These are phyloP conservation scores for Choristoneura fumiferana DNA, from an alignment of 1,140 invertebrate genomes.

Conservation along the genomic window DNA sequence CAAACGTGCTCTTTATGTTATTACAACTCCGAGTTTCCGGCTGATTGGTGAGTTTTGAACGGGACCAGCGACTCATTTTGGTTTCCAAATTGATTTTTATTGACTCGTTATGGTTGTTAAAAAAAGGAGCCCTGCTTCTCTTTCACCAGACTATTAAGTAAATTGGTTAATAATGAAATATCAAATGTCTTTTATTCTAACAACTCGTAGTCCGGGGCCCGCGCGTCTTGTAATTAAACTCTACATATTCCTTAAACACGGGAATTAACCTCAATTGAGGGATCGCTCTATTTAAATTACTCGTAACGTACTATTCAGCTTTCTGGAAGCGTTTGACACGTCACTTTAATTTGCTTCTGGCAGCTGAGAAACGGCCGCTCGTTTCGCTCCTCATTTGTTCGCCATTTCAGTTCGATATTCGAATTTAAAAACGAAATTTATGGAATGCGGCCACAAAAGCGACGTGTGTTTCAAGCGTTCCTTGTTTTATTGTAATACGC, in stretches of 20 bases:
- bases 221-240: conserved; percentile 61
- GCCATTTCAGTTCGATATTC: conserved; percentile 14
- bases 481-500: neutral
- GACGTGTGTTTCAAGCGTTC: neutral
- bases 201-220: conserved; percentile 22
- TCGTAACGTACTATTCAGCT: conserved; percentile 64
- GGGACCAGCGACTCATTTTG: neutral
- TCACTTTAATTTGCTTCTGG: conserved; percentile 49
- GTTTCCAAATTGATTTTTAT: conserved; percentile 4
- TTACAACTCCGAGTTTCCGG: conserved; percentile 70
- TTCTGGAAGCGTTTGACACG: conserved; percentile 73
- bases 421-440: conserved; percentile 8
- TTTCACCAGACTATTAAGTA: neutral
- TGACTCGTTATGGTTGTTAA: neutral
- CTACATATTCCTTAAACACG: conserved; percentile 74
- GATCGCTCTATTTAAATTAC: conserved; percentile 77
- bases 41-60: conserved; percentile 47
- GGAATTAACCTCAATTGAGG: conserved; percentile 77
- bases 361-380: conserved; percentile 16
- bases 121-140: neutral
- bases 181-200: conserved; percentile 29
- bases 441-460: neutral
- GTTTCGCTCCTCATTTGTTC: neutral
- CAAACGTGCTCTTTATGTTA: conserved; percentile 70
- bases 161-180: conserved; percentile 18